Evolutionary conservation across 2,888 invertebrate genomes (phyloP), one percentile per base, ranked within the genome.

Genomic region (Cordylochernes scorpioides): DNA sequence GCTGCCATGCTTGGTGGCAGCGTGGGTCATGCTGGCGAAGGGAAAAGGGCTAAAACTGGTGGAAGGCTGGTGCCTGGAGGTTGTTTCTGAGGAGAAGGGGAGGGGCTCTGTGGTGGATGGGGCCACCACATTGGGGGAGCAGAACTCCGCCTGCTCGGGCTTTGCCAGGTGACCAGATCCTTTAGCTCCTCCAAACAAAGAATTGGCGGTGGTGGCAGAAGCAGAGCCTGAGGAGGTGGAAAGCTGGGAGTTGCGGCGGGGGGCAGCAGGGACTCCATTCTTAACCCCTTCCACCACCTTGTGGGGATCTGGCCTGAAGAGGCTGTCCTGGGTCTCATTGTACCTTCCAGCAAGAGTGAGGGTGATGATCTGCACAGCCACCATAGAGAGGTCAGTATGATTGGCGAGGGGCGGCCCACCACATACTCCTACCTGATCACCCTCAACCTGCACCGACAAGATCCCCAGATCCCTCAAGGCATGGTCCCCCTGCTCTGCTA

Each of bases 381-480:
- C n/a, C n/a, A n/a, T n/a, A n/a, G n/a, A n/a, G n/a, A n/a, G n/a
- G n/a, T n/a, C n/a, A n/a, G n/a, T n/a, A n/a, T n/a, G n/a, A n/a
- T n/a, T n/a, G n/a, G n/a, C n/a, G n/a, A n/a, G n/a, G n/a, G n/a
- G n/a, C n/a, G n/a, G n/a, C n/a, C n/a, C n/a, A n/a, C n/a, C n/a
- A n/a, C n/a, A n/a, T n/a, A 5, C 13, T 29, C 39, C 39, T 38
- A 54, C 54, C 50, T 54, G 54, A 42, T 54, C 55, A 31, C 53
- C 56, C 43, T 55, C 84, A 46, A 88, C 67, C 61, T 91, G 88
- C 49, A 91, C 84, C 44, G 84, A 80, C 38, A 86, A 67, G 46
- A 91, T 82, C 41, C 88, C 88, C 49, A 91, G 67, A 48, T 80
- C 74, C 38, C 77, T 69, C 47, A 91, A 65, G 46, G 72, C 71